phyloP scores from a whole-genome alignment of 2,113 vertebrate species.

The Dromiciops gliroides region DNA sequence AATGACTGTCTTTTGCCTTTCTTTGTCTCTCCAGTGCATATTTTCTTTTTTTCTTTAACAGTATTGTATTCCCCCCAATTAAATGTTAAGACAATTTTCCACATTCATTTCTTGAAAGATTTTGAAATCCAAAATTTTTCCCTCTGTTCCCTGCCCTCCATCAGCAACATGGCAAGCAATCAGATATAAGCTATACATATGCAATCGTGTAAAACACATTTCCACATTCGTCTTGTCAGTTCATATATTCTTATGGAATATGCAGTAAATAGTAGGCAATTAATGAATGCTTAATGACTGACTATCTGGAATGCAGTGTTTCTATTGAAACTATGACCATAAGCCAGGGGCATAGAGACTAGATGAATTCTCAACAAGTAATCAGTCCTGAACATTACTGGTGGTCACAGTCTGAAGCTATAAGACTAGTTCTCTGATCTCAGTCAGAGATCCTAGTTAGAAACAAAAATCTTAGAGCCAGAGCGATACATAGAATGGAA shows the following conservation, averaged over 20 bases:
- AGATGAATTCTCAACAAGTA: neutral
- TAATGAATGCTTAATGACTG: neutral
- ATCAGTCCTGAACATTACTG: neutral
- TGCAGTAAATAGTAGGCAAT: neutral
- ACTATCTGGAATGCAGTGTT: neutral
- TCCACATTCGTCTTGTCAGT: neutral
- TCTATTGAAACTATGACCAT: neutral
- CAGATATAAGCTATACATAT: neutral
- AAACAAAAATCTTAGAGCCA: neutral
- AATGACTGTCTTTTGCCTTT: neutral
- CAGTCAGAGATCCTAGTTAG: neutral
- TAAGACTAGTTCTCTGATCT: neutral
- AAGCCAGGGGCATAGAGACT: neutral
- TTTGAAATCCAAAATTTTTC: neutral
- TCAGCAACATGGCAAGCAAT: neutral
- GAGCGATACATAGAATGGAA: neutral
- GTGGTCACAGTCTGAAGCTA: neutral
- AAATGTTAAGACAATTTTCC: too few species aligned
- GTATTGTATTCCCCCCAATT: neutral
- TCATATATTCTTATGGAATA: neutral
- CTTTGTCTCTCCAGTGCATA: neutral
- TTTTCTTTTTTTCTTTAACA: neutral
- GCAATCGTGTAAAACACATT: neutral
- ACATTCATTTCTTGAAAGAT: neutral
- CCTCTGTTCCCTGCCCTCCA: too few species aligned